Base-by-base conservation (phyloP, 2,888 invertebrate species). In the Scaptomyza reducta region DNA sequence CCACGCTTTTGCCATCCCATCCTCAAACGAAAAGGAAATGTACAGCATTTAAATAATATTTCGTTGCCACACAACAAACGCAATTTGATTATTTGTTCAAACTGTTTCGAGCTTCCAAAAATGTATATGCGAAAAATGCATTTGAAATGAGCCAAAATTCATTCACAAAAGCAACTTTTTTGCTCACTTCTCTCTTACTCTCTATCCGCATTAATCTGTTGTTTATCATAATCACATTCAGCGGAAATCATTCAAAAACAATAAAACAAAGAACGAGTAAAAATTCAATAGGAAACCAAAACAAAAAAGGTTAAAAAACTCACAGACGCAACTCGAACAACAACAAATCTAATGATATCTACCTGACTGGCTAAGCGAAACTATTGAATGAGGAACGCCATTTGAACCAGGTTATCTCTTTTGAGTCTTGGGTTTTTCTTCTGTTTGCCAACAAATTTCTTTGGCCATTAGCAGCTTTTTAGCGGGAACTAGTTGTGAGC, bases 51-150 rank as follows among this genome's bases (percentile, higher is more conserved):
- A 82, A 82, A 82, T 82, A 83, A 77, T 80, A 69, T 69, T 78
- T 74, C 61, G 76, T 66, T 74, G 76, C 53, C 81, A 72, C 72
- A 83, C 47, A 47, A 9, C 47, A 25, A 47, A 54, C 63, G 70
- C 74, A 69, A 50, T 54, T 60, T 64, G 71, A 76, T 77, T 64
- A 81, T 87, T 84, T 87, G 81, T 81, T 60, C 16, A 65, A 84
- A 68, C 68, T 68, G 76, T 82, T 81, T 56, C 80, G 71, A 64
- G 66, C 61, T 41, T 1, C 14, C 31, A 31, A 59, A 58, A 82
- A 84, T 83, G 84, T 87, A 83, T 83, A 84, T 83, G 82, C 85
- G 82, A 83, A 87, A 83, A 87, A 58, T 83, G 82, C 82, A 81
- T 81, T 81, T 65, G 53, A 63, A 81, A 84, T 81, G 67, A 76